Evolutionary conservation across 2,888 invertebrate genomes (phyloP), one percentile per base, ranked within the genome.

Genomic region (Orthonevra nobilis): DNA sequence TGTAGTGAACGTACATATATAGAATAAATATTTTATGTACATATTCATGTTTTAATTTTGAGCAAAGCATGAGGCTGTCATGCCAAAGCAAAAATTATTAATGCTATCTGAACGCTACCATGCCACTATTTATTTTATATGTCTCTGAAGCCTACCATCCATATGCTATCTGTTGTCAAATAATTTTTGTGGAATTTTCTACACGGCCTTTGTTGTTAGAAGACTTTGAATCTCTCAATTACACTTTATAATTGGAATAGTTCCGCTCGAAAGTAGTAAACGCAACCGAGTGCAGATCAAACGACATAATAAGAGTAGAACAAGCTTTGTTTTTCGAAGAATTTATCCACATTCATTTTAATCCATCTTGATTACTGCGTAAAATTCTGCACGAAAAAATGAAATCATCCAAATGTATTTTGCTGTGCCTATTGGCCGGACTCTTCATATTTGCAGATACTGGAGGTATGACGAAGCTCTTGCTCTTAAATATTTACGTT

Each of bases 381-480:
- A n/a, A n/a, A n/a, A 17, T 34, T 19, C 26, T 15, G 36, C 14
- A 28, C 66, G 70, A 56, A 77, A 83, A 81, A 82, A 86, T 86
- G 87, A 85, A 86, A 83, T 84, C 84, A 77, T 84, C 84, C 58
- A 83, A 82, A 68, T 82, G 82, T 83, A 73, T 86, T 82, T 73
- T 85, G 58, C 56, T 86, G 64, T 86, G 81, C 82, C 81, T 87
- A 54, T 83, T 87, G 36, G 83, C 85, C 17, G 87, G 83, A 56
- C 82, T 87, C 46, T 83, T 86, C 75, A 82, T 83, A 48, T 83
- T 83, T 30, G 77, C 82, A 63, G 83, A 82, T 74, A 83, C 84
- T 81, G 64, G 83, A 81, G 82, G 83, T 83, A 75, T 64, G 83
- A 72, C 48, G 61, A 77, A 64, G 82, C 60, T 32, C 34, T 50